Percentiles rank a stretch among this genome's conserved stretches.
phyloP scores from a whole-genome alignment of 1,140 invertebrate genomes.

The Hirudo medicinalis region DNA sequence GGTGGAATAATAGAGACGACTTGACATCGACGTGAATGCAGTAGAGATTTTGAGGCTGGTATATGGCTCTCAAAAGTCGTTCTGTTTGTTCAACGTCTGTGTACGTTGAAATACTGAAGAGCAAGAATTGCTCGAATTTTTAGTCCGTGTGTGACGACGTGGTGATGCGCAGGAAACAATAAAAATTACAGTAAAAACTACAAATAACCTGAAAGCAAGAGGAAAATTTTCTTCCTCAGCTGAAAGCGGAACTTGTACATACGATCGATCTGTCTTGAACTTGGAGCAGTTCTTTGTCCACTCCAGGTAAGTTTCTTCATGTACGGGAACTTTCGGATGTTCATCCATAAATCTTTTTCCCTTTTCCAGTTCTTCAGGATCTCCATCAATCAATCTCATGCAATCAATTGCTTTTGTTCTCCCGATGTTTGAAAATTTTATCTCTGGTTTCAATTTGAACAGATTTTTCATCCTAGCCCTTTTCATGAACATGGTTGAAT shows the following conservation, averaged over 20 bases:
- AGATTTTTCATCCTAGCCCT: too few species aligned
- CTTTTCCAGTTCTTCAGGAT: slow-evolving; percentile 11
- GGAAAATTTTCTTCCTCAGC: slow-evolving; percentile 28
- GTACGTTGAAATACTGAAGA: slow-evolving; percentile 26
- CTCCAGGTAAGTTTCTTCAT: slow-evolving; percentile 17
- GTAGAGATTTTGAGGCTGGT: slow-evolving; percentile 33
- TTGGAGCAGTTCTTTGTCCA: slow-evolving; percentile 24
- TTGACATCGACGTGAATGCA: slow-evolving; percentile 35
- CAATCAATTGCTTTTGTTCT: too few species aligned
- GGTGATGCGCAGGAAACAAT: neutral
- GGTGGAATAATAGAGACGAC: slow-evolving; percentile 22
- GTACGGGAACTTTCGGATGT: slow-evolving; percentile 16
- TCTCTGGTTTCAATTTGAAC: too few species aligned
- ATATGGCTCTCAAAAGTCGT: slow-evolving; percentile 31
- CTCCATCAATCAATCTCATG: neutral
- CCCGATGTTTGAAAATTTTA: too few species aligned
- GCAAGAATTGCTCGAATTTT: too few species aligned
- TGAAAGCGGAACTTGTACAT: slow-evolving; percentile 25
- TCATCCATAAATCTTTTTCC: slow-evolving; percentile 1
- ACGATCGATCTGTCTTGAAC: slow-evolving; percentile 25
- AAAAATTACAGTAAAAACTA: neutral
- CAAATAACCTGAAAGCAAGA: slow-evolving; percentile 25
- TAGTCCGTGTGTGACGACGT: neutral
- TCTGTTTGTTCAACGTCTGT: slow-evolving; percentile 30
- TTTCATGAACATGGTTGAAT: too few species aligned